phyloP scores from a whole-genome alignment of 2,888 invertebrate species.

The Eupelmus urozonus region DNA sequence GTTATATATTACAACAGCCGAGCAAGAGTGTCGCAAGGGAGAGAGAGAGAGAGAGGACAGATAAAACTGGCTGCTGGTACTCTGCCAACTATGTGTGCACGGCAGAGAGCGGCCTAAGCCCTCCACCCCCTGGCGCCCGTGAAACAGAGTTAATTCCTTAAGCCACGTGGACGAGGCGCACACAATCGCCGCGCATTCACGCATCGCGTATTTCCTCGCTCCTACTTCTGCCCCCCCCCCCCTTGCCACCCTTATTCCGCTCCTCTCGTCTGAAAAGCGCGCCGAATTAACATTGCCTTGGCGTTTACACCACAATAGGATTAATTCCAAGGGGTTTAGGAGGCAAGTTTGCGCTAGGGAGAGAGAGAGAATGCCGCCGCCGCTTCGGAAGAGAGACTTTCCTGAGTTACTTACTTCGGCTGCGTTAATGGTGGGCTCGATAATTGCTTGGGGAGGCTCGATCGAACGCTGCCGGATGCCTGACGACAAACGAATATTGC shows the following conservation, averaged over 20 bases:
- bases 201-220: slow-evolving; percentile 11
- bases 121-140: slow-evolving; percentile 55
- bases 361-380: no score
- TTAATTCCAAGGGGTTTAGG: slow-evolving; percentile 65
- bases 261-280: slow-evolving; percentile 14
- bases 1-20: slow-evolving; percentile 21
- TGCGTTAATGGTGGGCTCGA: no score
- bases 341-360: slow-evolving; percentile 23
- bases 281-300: slow-evolving; percentile 63
- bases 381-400: neutral
- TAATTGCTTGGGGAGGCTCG: no score
- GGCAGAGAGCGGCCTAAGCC: no score
- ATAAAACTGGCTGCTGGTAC: slow-evolving; percentile 25
- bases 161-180: slow-evolving; percentile 38
- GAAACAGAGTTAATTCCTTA: slow-evolving; percentile 64
- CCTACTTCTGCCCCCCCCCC: neutral
- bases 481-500: no score
- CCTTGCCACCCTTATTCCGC: neutral
- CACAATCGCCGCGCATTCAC: slow-evolving; percentile 36
- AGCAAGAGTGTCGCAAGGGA: neutral
- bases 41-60: neutral
- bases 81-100: slow-evolving; percentile 44
- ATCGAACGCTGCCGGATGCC: no score
- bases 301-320: slow-evolving; percentile 65
- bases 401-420: neutral